Evolutionary conservation across 2,113 vertebrate genomes (phyloP).

Genomic region (Lepus timidus): DNA sequence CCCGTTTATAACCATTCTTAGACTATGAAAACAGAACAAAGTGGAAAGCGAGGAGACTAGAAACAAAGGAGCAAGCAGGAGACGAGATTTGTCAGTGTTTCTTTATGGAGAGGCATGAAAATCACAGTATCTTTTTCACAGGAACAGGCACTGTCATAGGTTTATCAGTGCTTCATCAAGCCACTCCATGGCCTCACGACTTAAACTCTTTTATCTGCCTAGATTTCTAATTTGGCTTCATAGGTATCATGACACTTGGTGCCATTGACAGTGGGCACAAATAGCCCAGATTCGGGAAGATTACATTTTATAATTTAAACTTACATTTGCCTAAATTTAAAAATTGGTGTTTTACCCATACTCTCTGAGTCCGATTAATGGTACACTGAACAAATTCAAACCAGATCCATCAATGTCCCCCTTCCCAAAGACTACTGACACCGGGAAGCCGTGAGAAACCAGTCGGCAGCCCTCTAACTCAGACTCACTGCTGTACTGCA

Average conservation of each 20-base stretch:
- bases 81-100: slow-evolving; percentile 1
- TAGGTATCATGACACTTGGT: neutral
- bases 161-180: slow-evolving; percentile 29
- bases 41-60: slow-evolving; percentile 45
- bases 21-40: neutral
- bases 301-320: slow-evolving; percentile 31
- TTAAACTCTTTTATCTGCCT: slow-evolving; percentile 11
- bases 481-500: neutral
- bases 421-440: neutral
- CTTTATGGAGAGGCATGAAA: neutral
- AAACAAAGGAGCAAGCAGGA: slow-evolving; percentile 27
- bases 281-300: neutral
- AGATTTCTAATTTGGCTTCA: slow-evolving; percentile 49
- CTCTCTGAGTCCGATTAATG: neutral
- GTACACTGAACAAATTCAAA: neutral
- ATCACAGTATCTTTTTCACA: slow-evolving; percentile 24
- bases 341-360: neutral
- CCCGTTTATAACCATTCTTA: slow-evolving; percentile 16
- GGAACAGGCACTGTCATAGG: neutral
- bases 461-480: neutral
- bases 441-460: neutral
- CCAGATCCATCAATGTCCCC: neutral
- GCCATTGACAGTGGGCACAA: neutral
- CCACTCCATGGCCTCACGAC: neutral
- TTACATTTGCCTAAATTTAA: slow-evolving; percentile 10